Percentiles rank a stretch among this genome's conserved stretches.
Conservation (phyloP, 2,888 invertebrate species). For the Melieria crassipennis region DNA sequence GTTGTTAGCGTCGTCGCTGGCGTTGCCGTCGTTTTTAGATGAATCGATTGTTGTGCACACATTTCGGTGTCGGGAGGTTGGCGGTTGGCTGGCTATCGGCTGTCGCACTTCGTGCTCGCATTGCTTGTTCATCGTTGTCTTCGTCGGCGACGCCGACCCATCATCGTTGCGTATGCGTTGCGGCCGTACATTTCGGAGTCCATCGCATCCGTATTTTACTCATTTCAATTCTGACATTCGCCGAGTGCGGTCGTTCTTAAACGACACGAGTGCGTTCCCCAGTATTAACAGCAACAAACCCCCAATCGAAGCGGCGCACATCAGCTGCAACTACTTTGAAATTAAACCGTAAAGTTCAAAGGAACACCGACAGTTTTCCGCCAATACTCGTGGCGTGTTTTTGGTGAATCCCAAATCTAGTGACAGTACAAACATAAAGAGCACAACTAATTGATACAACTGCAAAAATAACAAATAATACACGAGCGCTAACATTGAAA, state of each 20-base stretch:
- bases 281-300: neutral
- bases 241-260: constrained; percentile 13
- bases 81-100: too few relatives aligned
- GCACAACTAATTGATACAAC: too few relatives aligned
- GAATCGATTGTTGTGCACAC: neutral
- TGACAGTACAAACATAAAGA: too few relatives aligned
- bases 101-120: neutral
- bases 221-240: constrained; percentile 35
- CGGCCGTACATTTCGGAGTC: neutral
- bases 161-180: neutral
- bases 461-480: too few relatives aligned
- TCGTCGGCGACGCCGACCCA: neutral
- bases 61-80: neutral
- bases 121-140: neutral
- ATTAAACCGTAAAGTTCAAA: too few relatives aligned
- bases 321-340: too few relatives aligned
- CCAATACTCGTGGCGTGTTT: too few relatives aligned
- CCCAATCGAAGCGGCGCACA: too few relatives aligned
- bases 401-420: too few relatives aligned
- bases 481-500: too few relatives aligned
- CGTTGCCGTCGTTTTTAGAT: neutral
- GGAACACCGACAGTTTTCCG: too few relatives aligned
- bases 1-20: neutral
- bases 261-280: neutral
- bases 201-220: constrained; percentile 15